These are phyloP conservation scores for Chaenogobius annularis DNA, from an alignment of 2,113 vertebrate species.

Conservation along the genomic window DNA sequence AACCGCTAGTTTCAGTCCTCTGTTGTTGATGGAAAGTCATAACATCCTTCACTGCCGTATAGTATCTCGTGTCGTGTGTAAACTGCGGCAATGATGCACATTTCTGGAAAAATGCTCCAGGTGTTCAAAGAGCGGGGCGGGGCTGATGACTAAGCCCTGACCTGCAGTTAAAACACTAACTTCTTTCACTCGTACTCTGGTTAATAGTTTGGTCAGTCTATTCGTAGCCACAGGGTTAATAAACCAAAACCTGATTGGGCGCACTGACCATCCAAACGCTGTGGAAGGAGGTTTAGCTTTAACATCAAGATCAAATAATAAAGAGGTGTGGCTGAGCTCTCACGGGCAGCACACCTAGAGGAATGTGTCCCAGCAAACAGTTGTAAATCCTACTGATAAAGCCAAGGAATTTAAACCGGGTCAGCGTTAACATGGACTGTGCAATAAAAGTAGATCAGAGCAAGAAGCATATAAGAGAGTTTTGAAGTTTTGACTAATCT, in stretches of 20 bases:
- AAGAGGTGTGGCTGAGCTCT: slow-evolving; percentile 63
- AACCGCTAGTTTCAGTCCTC: neutral
- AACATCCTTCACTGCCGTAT: neutral
- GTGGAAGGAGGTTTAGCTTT: neutral
- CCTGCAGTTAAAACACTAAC: slow-evolving; percentile 36
- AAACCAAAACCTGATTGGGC: neutral
- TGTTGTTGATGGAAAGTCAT: neutral
- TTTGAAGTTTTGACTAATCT: neutral
- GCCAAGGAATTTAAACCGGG: slow-evolving; percentile 45
- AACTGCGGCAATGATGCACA: neutral
- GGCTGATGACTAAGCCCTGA: slow-evolving; percentile 59
- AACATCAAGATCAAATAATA: slow-evolving; percentile 14
- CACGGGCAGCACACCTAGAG: slow-evolving; percentile 22
- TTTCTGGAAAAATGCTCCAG: slow-evolving; percentile 5
- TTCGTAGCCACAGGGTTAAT: neutral
- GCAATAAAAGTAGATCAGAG: slow-evolving; percentile 5
- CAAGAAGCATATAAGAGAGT: slow-evolving; percentile 23
- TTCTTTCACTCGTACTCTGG: slow-evolving; percentile 19
- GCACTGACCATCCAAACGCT: neutral
- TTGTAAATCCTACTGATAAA: slow-evolving; percentile 65
- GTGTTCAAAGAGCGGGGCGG: slow-evolving; percentile 41
- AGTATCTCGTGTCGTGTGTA: slow-evolving; percentile 4
- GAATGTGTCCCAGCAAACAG: slow-evolving; percentile 47
- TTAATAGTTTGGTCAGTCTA: neutral
- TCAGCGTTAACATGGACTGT: slow-evolving; percentile 7